A percentile compares a stretch with the other conserved stretches of the same genome.
phyloP scores from a whole-genome alignment of 2,888 invertebrate species.

The Lymantria monacha region DNA sequence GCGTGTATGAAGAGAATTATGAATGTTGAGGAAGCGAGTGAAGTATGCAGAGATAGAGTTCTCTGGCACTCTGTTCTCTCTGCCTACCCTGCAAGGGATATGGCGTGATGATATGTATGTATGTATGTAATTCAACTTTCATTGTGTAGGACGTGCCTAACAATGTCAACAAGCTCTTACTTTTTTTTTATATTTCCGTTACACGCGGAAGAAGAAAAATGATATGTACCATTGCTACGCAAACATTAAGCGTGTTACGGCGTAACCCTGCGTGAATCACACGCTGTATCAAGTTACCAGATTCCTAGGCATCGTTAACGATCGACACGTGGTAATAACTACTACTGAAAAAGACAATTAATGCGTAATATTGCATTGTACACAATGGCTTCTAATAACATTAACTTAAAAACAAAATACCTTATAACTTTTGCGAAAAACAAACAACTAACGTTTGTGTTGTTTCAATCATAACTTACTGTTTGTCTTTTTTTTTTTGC shows the following conservation, averaged over 20 bases:
- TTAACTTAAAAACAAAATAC: slow-evolving; percentile 12
- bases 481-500: not conserved
- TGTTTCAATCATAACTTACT: not conserved
- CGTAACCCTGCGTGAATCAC: slow-evolving; percentile 4
- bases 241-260: slow-evolving; percentile 6
- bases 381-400: slow-evolving; percentile 28
- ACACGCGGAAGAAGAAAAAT: not conserved
- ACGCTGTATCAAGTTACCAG: slow-evolving; percentile 26
- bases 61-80: too few relatives aligned
- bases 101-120: too few relatives aligned
- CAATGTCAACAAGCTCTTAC: too few relatives aligned
- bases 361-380: slow-evolving; percentile 29
- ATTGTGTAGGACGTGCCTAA: too few relatives aligned
- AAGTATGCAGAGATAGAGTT: too few relatives aligned
- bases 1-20: too few relatives aligned
- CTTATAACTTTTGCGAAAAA: slow-evolving; percentile 18
- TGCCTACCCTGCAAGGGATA: too few relatives aligned
- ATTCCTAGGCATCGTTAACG: slow-evolving; percentile 33
- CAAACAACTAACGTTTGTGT: slow-evolving; percentile 7
- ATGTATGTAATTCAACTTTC: too few relatives aligned
- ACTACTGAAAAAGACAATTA: slow-evolving; percentile 31
- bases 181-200: not conserved
- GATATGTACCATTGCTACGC: not conserved
- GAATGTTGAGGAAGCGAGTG: too few relatives aligned
- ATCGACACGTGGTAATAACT: slow-evolving; percentile 31